Percentiles rank a stretch among this genome's conserved stretches.
These are phyloP conservation scores for Polydesmus complanatus DNA, from an alignment of 2,888 invertebrate genomes.

Conservation along the genomic window DNA sequence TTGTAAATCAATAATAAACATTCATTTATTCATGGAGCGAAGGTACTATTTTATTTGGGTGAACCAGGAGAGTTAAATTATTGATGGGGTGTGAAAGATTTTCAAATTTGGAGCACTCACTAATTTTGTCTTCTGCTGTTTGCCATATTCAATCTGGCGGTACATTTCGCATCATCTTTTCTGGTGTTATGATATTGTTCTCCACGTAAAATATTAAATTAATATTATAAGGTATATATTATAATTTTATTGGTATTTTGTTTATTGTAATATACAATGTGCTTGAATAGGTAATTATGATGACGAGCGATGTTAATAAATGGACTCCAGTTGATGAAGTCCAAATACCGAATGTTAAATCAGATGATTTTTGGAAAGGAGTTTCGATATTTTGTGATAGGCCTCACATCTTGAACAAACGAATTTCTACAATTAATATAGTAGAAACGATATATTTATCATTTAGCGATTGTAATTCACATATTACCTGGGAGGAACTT, in stretches of 20 bases:
- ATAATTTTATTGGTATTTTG: neutral
- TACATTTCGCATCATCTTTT: too few species aligned
- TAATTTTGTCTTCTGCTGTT: too few species aligned
- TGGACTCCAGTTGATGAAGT: neutral
- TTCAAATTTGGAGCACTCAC: too few species aligned
- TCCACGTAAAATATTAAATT: too few species aligned
- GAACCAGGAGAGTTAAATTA: too few species aligned
- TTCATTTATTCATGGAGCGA: too few species aligned
- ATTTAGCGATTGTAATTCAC: neutral
- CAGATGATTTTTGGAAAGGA: constrained; percentile 8
- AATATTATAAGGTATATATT: too few species aligned
- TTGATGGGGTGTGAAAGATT: too few species aligned
- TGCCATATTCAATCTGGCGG: too few species aligned
- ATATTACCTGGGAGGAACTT: neutral
- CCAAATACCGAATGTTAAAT: neutral
- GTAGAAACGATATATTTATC: neutral
- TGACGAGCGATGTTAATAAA: neutral
- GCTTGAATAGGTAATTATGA: neutral
- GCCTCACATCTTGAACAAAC: constrained; percentile 25
- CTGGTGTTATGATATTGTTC: too few species aligned
- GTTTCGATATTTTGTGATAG: constrained; percentile 23
- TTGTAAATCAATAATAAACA: too few species aligned
- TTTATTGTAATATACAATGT: neutral
- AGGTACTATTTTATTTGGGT: too few species aligned
- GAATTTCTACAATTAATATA: constrained; percentile 19